Percentiles rank a stretch among this genome's conserved stretches.
Conservation (phyloP, 92 coral and sea anemone genomes). For the Epizoanthus stellaris region DNA sequence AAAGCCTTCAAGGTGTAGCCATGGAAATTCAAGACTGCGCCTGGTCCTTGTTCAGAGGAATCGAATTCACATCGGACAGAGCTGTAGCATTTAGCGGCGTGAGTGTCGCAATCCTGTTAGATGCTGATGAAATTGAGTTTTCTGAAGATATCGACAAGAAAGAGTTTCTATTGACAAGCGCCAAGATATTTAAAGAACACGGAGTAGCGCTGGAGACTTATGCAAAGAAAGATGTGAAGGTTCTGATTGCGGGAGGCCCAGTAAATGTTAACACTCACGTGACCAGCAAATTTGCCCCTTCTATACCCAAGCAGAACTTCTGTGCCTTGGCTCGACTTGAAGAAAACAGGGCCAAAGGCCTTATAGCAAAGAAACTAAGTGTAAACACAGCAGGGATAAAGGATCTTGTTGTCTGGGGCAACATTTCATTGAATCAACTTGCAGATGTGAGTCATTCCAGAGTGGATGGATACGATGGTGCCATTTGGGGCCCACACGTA, state of each 20-base stretch:
- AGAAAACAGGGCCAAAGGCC: conserved; percentile 92
- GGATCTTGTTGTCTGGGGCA: conserved; percentile 95
- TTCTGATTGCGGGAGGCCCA: conserved; percentile 85
- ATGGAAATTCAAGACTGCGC: conserved; percentile 93
- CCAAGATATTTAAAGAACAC: conserved; percentile 74
- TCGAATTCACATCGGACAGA: conserved; percentile 72
- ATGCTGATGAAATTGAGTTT: conserved; percentile 54
- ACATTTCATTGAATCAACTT: conserved; percentile 65
- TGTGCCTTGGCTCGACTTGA: conserved; percentile 86
- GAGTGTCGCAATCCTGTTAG: conserved; percentile 77
- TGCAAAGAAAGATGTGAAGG: conserved; percentile 85
- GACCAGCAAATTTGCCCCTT: conserved; percentile 87
- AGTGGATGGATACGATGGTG: conserved; percentile 96
- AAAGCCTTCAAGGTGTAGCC: conserved; percentile 74
- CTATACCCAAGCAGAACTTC: conserved; percentile 82
- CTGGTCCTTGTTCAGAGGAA: conserved; percentile 85
- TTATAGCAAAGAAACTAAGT: conserved; percentile 80
- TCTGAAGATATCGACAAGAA: conserved; percentile 49
- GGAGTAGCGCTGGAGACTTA: conserved; percentile 80
- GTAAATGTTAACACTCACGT: conserved; percentile 77
- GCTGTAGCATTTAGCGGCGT: conserved; percentile 78
- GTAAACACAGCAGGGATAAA: conserved; percentile 91
- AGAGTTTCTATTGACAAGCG: conserved; percentile 59
- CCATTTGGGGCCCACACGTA: conserved; percentile 98
- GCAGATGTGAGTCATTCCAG: conserved; percentile 84